phyloP scores from a whole-genome alignment of 2,797 vertebrate species.

The Falco concolor region DNA sequence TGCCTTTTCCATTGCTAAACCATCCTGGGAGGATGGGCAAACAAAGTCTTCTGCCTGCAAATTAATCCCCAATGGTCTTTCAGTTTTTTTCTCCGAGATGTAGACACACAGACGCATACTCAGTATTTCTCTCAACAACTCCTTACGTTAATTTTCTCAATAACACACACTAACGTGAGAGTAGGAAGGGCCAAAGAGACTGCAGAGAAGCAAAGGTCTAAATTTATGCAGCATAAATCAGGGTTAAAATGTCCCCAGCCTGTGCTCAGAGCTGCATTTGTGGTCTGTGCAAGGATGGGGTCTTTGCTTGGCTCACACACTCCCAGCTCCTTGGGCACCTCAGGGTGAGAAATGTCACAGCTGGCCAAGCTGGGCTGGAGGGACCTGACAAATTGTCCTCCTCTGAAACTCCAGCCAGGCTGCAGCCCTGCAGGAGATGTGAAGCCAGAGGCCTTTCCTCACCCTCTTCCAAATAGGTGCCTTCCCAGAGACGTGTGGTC shows the following conservation, averaged over 20 bases:
- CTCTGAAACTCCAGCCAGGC: neutral
- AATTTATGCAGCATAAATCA: neutral
- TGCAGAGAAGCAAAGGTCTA: neutral
- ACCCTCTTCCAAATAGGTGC: neutral
- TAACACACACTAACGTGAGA: neutral
- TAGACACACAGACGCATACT: neutral
- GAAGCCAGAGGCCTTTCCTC: neutral
- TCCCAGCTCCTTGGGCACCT: neutral
- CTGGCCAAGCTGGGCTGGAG: neutral
- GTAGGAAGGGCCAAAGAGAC: neutral
- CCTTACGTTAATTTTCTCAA: neutral
- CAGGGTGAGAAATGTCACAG: rapidly evolving
- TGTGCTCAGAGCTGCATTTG: rapidly evolving
- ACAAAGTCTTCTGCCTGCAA: neutral
- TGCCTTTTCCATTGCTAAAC: neutral
- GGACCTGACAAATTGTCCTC: neutral
- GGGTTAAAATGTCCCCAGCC: neutral
- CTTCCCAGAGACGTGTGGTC: neutral
- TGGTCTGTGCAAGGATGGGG: neutral
- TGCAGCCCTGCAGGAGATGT: rapidly evolving
- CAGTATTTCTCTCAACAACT: neutral
- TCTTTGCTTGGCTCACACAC: neutral
- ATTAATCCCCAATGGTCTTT: neutral
- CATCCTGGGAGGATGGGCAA: neutral
- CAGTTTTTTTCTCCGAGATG: neutral